phyloP scores from a whole-genome alignment of 2,888 invertebrate species.

The Dicranocentrus wangi region DNA sequence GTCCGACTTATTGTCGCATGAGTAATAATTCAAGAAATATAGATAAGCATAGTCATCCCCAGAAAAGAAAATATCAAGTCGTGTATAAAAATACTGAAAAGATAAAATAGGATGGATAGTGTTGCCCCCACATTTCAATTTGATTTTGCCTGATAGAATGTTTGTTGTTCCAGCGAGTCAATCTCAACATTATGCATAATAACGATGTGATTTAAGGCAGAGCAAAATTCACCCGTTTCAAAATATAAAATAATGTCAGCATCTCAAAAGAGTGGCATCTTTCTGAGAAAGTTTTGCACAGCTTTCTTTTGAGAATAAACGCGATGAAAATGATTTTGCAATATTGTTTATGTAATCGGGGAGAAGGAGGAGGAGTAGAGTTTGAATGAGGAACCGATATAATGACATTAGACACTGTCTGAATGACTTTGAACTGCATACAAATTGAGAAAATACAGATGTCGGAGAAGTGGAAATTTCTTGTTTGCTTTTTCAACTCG shows the following conservation, averaged over 20 bases:
- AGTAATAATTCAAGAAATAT: too few relatives aligned
- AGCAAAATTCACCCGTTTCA: constrained; percentile 6
- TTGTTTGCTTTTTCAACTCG: background rate
- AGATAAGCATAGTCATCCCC: too few relatives aligned
- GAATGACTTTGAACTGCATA: background rate
- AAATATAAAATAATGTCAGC: background rate
- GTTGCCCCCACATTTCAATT: too few relatives aligned
- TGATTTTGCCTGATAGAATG: too few relatives aligned
- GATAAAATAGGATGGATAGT: too few relatives aligned
- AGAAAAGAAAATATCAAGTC: too few relatives aligned
- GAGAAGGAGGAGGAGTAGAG: background rate
- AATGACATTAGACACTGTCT: background rate
- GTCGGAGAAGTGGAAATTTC: background rate
- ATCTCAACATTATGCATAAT: too few relatives aligned
- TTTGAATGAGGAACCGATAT: background rate
- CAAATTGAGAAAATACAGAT: constrained; percentile 9
- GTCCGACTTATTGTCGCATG: constrained; percentile 13
- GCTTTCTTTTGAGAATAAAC: constrained; percentile 4
- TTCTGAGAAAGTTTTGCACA: background rate
- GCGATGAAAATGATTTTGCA: constrained; percentile 1
- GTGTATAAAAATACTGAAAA: too few relatives aligned
- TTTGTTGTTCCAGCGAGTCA: too few relatives aligned
- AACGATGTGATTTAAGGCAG: constrained; percentile 34
- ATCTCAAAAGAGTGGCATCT: background rate
- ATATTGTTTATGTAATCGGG: constrained; percentile 5